Conservation (phyloP, 1,140 invertebrate genomes). For the Cydia splendana region DNA sequence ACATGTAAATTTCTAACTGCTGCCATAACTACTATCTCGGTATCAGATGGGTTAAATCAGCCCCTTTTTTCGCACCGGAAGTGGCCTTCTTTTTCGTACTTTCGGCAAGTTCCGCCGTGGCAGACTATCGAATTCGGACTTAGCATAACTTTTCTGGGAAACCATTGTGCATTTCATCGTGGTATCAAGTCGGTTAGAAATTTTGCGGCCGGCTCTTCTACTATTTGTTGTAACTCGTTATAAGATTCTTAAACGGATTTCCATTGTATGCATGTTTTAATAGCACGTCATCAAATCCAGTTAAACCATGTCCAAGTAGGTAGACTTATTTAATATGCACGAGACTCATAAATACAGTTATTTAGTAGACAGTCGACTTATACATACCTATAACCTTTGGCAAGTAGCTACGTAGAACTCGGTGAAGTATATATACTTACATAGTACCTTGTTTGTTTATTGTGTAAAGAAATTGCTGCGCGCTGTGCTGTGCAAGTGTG, state of each 20-base stretch:
- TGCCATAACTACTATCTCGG: no score
- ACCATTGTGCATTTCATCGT: no score
- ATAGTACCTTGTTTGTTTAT: neutral
- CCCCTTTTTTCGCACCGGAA: no score
- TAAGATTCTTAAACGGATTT: neutral
- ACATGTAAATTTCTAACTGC: no score
- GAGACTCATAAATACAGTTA: slow-evolving; percentile 2
- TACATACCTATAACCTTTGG: neutral
- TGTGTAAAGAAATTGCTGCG: slow-evolving; percentile 5
- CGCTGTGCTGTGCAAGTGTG: neutral
- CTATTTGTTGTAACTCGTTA: neutral
- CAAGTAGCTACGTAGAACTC: slow-evolving; percentile 1
- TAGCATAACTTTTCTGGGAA: no score
- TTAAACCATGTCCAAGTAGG: neutral
- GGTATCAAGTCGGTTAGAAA: no score
- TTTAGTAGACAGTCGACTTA: slow-evolving; percentile 7
- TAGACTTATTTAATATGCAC: slow-evolving; percentile 1
- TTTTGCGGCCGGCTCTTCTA: no score
- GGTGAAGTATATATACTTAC: neutral
- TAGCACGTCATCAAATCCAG: slow-evolving; percentile 8
- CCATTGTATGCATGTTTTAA: slow-evolving; percentile 7
- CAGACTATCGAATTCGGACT: no score
- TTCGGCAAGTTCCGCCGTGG: no score
- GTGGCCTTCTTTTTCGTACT: no score
- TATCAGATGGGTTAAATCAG: no score